phyloP scores from a whole-genome alignment of 2,797 vertebrate genomes.

The Microcaecilia unicolor region DNA sequence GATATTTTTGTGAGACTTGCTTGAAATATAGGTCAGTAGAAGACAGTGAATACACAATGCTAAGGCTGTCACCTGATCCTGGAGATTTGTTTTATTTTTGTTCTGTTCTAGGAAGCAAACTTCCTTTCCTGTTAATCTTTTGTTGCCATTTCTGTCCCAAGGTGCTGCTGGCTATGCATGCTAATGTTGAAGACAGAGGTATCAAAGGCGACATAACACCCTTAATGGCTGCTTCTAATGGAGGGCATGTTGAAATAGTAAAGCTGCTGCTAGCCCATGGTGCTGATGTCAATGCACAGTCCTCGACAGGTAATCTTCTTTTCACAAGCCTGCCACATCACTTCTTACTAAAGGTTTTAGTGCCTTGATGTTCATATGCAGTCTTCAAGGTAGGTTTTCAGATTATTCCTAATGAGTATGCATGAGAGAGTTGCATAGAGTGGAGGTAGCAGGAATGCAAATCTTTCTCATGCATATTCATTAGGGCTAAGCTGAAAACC shows the following conservation, averaged over 20 bases:
- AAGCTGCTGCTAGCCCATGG: conserved; percentile 71
- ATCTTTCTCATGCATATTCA: no score
- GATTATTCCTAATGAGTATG: no score
- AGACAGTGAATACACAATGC: rapidly evolving
- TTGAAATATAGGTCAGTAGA: neutral
- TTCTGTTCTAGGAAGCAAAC: rapidly evolving
- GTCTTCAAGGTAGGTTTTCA: no score
- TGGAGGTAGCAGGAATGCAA: no score
- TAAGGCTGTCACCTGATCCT: no score
- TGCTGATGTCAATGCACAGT: conserved; percentile 70
- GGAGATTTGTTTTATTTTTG: no score
- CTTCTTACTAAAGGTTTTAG: no score
- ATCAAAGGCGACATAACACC: conserved; percentile 72
- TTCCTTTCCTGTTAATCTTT: neutral
- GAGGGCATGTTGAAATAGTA: conserved; percentile 69
- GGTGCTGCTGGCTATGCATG: conserved; percentile 73
- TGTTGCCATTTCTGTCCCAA: conserved; percentile 13
- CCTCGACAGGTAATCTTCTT: conserved; percentile 74
- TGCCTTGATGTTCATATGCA: no score
- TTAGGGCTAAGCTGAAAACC: no score
- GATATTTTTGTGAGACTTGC: rapidly evolving
- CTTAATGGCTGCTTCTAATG: conserved; percentile 72
- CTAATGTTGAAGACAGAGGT: conserved; percentile 69
- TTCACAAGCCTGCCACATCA: no score
- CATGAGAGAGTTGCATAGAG: no score